Evolutionary conservation across 2,113 vertebrate genomes (phyloP).

Genomic region (Apistogramma diplotaenia): DNA sequence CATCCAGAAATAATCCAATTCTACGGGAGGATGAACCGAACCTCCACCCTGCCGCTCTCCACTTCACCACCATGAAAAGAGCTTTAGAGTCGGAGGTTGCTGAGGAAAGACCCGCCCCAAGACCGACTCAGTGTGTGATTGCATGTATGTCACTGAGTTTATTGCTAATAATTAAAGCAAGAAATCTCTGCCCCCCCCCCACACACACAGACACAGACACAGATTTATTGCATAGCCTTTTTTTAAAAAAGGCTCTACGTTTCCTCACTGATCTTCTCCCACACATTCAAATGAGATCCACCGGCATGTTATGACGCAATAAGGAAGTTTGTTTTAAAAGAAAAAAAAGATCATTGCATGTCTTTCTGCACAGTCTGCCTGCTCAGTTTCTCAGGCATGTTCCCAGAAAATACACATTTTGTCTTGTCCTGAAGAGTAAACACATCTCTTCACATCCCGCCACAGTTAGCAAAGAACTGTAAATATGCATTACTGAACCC

Average conservation of each 20-base stretch:
- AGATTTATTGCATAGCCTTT: neutral
- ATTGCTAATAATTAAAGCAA: neutral
- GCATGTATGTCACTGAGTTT: neutral
- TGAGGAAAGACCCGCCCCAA: slow-evolving; percentile 31
- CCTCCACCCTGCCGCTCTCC: slow-evolving; percentile 59
- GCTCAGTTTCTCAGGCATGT: neutral
- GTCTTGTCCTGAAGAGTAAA: neutral
- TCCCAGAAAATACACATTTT: neutral
- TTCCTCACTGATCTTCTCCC: neutral
- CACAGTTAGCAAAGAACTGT: neutral
- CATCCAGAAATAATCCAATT: slow-evolving; percentile 73
- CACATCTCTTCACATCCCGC: neutral
- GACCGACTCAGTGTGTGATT: slow-evolving; percentile 13
- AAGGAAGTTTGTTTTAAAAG: neutral
- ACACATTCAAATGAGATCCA: neutral
- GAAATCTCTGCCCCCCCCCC: neutral
- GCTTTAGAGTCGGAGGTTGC: slow-evolving; percentile 56
- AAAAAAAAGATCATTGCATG: neutral
- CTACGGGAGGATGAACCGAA: slow-evolving; percentile 66
- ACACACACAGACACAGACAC: neutral
- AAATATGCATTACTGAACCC: neutral
- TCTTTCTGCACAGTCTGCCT: neutral
- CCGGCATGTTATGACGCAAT: neutral
- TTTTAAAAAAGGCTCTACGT: neutral
- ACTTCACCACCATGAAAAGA: slow-evolving; percentile 64